phyloP scores from a whole-genome alignment of 1,140 invertebrate genomes.

The Fopius arisanus region DNA sequence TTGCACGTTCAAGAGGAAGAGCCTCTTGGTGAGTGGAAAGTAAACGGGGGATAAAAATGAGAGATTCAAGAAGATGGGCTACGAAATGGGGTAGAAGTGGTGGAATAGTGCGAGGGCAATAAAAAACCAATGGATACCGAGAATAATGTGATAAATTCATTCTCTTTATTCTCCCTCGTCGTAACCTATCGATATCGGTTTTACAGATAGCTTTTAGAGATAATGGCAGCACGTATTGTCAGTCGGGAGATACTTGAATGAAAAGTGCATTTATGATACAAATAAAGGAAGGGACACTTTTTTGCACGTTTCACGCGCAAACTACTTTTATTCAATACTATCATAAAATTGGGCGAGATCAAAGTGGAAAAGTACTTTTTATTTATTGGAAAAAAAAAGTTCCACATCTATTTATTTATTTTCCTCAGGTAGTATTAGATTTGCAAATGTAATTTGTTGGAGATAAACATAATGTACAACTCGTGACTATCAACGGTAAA shows the following conservation, averaged over 20 bases:
- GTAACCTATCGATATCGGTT: not conserved
- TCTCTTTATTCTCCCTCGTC: not conserved
- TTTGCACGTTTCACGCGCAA: no score
- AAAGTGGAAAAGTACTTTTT: no score
- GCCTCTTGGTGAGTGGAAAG: not conserved
- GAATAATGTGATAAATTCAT: not conserved
- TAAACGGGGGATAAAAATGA: not conserved
- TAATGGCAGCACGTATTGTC: not conserved
- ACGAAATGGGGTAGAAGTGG: not conserved
- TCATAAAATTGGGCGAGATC: no score
- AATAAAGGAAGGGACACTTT: not conserved
- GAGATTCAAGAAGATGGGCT: not conserved
- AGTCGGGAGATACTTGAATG: not conserved
- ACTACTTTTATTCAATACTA: no score
- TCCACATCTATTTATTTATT: no score
- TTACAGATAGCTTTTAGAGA: not conserved
- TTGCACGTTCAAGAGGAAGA: not conserved
- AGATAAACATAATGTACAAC: constrained; percentile 41
- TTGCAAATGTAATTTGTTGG: no score
- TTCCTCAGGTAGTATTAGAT: no score
- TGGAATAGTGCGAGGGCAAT: not conserved
- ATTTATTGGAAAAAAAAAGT: no score
- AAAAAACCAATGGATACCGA: no score
- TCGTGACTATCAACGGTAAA: constrained; percentile 44
- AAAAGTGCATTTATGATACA: not conserved